Evolutionary conservation across 2,113 vertebrate species (phyloP), one percentile per base, ranked within the genome.

Genomic region (Syrrhaptes paradoxus): DNA sequence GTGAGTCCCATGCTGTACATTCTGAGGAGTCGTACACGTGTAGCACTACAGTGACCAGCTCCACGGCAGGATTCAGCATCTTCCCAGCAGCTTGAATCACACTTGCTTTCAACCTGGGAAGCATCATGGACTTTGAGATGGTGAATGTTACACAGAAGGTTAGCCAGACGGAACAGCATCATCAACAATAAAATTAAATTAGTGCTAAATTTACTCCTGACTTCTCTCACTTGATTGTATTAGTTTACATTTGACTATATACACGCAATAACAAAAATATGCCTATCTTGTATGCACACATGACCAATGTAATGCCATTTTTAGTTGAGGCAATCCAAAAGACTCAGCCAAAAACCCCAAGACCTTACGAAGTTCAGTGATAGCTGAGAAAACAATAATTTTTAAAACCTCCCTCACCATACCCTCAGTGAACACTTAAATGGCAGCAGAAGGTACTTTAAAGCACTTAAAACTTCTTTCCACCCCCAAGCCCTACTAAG

Each of bases 111-210:
- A 54, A 3, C 61, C 83, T 67, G 81, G 38, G 3, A 67, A 89
- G 38, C 2, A 5, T 9, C 59, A 19, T 0, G 4, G 72, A 29
- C 25, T 62, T 83, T 5, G 9, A 12, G 12, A 61, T 0, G 7
- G 65, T 10, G 16, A 93, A 32, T 22, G 21, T 21, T 5, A 25
- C 58, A 41, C 58, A 49, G 59, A 57, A 49, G 46, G 21, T 57
- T 6, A 49, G 43, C 48, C 66, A 81, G 67, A 55, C 21, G 65
- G n/a, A 83, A 65, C 82, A 81, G 54, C 63, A 85, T 41, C 63
- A 55, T 13, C 77, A 43, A 17, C 76, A 77, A 5, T 7, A 28
- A 32, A 29, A 86, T 79, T 11, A 62, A 65, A 61, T 57, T 43
- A 62, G 32, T 5, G 10, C 13, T 68, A 12, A 52, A 58, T 79